Conservation (phyloP, 2,888 invertebrate species). For the Eumacrocentrus americanus region DNA sequence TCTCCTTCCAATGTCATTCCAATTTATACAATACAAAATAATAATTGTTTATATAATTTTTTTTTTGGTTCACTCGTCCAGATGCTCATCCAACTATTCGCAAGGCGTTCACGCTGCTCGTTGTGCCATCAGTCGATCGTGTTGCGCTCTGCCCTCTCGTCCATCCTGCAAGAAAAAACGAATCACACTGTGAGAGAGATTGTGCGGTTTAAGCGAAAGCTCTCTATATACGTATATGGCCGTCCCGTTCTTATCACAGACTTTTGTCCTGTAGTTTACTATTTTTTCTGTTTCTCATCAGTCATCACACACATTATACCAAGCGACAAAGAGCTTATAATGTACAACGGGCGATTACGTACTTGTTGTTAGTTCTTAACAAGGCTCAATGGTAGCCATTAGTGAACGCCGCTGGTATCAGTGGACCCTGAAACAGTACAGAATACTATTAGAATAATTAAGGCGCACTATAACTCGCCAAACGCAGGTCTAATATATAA, state of each 20-base stretch:
- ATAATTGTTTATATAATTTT: conserved; percentile 33
- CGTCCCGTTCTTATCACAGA: too few relatives aligned
- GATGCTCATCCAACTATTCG: conserved; percentile 21
- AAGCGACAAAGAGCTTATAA: background rate
- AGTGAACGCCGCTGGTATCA: conserved; percentile 98
- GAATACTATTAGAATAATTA: background rate
- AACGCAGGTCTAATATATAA: background rate
- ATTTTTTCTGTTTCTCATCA: too few relatives aligned
- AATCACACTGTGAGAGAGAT: too few relatives aligned
- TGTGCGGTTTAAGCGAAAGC: too few relatives aligned
- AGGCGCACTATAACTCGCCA: background rate
- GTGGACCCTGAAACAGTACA: conserved; percentile 81
- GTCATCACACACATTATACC: too few relatives aligned
- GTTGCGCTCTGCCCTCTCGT: conserved; percentile 60
- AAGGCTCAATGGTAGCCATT: conserved; percentile 93
- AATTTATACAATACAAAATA: conserved; percentile 39
- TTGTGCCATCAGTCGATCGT: conserved; percentile 59
- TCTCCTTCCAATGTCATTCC: conserved; percentile 23
- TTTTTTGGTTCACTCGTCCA: conserved; percentile 31
- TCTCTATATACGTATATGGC: too few relatives aligned
- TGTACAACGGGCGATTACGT: conserved; percentile 44
- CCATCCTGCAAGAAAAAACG: conserved; percentile 51
- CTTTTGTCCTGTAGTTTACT: too few relatives aligned
- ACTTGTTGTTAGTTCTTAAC: conserved; percentile 60
- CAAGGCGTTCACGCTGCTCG: conserved; percentile 47